Base-by-base conservation (phyloP, 1,140 invertebrate genomes). In the Drosophila littoralis region DNA sequence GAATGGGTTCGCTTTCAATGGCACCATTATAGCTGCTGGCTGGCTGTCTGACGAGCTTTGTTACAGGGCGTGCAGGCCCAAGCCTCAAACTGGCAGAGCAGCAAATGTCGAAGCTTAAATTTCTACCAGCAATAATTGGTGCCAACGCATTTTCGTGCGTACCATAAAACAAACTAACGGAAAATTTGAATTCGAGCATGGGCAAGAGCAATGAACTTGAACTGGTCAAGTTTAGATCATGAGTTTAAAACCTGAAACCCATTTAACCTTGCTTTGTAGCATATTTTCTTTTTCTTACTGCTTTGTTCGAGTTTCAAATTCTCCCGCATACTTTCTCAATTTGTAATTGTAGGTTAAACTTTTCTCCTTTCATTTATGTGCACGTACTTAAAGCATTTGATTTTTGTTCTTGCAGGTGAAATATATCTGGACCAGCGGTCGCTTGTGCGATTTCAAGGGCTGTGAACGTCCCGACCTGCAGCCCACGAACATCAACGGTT, bases 341-440 rank as follows among this genome's bases (percentile, higher is more conserved):
- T 28, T 4, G 4, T 28, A 28, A 0, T 28, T 28, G 5, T 28
- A 5, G 22, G 0, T 28, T 5, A 28, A 3, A 28, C 4, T 28
- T 28, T 28, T 28, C 22, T 28, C 1, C 22, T 28, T 28, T 28
- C 4, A 28, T 28, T 28, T 28, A 3, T 28, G 22, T 4, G 22
- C 22, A 28, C 4, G 22, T 28, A 5, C 22, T 28, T 28, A 28
- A 28, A 28, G 22, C 4, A 28, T 28, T 28, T 28, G 4, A 28
- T 28, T 28, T 28, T 28, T 5, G 22, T 22, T 7, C 15, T 84
- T 86, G 0, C 57, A 92, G 91, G 88, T 92, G 9, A 92, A 96
- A 93, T 97, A 97, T 90, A 96, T 96, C 75, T 97, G 96, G 96
- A 97, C 96, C n/a, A 96, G 96, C 17, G 96, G 96, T 64, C 95